Percentiles rank a stretch among this genome's conserved stretches.
phyloP scores from a whole-genome alignment of 2,888 invertebrate genomes.

The Lacanobia oleracea region DNA sequence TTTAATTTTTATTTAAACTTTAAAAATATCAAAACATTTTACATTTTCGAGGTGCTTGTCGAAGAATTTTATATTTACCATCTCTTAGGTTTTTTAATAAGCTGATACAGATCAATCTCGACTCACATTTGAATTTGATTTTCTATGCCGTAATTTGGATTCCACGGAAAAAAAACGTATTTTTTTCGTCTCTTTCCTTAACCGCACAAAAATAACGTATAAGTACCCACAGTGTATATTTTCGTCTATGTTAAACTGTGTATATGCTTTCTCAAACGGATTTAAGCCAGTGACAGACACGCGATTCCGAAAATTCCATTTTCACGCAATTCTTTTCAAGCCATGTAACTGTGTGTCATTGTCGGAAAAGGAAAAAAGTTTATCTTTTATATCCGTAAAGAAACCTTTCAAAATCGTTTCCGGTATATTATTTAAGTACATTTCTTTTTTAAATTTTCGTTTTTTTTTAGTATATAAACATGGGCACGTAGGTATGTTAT shows the following conservation, averaged over 20 bases:
- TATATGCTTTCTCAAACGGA: conserved; percentile 37
- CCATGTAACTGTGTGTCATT: conserved; percentile 28
- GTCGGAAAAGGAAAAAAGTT: conserved; percentile 36
- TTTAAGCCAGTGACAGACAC: conserved; percentile 48
- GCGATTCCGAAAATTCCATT: conserved; percentile 44
- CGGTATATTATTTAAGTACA: background rate
- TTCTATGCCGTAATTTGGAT: background rate
- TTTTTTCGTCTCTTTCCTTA: conserved; percentile 14
- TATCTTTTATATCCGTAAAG: conserved; percentile 23
- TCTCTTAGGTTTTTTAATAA: too few species aligned
- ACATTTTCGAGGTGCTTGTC: too few species aligned
- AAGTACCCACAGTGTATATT: background rate
- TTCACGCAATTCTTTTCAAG: conserved; percentile 49
- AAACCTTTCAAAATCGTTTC: conserved; percentile 22
- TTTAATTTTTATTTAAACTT: too few species aligned
- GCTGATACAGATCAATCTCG: background rate
- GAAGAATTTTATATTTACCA: too few species aligned
- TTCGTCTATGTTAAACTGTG: conserved; percentile 2
- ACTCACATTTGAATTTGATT: background rate
- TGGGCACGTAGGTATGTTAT: too few species aligned
- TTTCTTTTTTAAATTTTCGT: too few species aligned
- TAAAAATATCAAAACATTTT: too few species aligned
- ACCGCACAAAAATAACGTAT: conserved; percentile 9
- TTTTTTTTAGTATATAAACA: too few species aligned
- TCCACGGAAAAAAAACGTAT: background rate